Evolutionary conservation across 2,113 vertebrate genomes (phyloP), one percentile per base, ranked within the genome.

Genomic region (Oncorhynchus mykiss): DNA sequence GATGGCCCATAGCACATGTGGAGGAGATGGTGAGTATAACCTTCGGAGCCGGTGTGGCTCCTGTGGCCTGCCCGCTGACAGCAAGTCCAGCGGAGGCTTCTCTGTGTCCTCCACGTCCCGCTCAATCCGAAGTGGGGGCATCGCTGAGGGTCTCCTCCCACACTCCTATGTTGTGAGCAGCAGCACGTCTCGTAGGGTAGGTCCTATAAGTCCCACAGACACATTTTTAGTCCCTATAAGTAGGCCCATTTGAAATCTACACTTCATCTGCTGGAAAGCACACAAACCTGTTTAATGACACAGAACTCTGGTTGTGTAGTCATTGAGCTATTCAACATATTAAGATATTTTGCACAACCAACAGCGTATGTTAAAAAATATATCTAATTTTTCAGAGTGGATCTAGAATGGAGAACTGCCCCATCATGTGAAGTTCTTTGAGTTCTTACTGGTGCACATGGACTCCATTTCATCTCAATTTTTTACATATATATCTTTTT

Each of bases 11-110:
- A 96, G 96, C 88, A 92, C 95, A 0, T 92, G 92, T 86, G 1
- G 96, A 87, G 1, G 96, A 97, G 1, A 92, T 97, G 87, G 94
- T 0, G 97, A 99, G 78, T 99, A 99, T 92, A 97, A 98, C 92
- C 95, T 99, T 79, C 95, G 97, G 72, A 98, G 97, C 0, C 96
- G 97, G 88, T 99, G 97, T 0, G 94, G 95, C 88, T 95, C 96
- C 0, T 99, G 97, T 0, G 97, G 97, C 0, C 96, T 96, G 88
- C 89, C 96, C 0, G 95, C 96, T 0, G 96, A 97, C 85, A 18
- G 16, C 51, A 96, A 0, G 81, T 73, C 69, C 95, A 97, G 86
- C 96, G 97, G 86, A 95, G 97, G 96, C 8, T 90, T 93, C 75
- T 94, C 95, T 0, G 88, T 95, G 82, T 93, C 93, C 16, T 95